A percentile compares a stretch with the other conserved stretches of the same genome.
phyloP scores from a whole-genome alignment of 2,113 vertebrate species.

The Centropristis striata region DNA sequence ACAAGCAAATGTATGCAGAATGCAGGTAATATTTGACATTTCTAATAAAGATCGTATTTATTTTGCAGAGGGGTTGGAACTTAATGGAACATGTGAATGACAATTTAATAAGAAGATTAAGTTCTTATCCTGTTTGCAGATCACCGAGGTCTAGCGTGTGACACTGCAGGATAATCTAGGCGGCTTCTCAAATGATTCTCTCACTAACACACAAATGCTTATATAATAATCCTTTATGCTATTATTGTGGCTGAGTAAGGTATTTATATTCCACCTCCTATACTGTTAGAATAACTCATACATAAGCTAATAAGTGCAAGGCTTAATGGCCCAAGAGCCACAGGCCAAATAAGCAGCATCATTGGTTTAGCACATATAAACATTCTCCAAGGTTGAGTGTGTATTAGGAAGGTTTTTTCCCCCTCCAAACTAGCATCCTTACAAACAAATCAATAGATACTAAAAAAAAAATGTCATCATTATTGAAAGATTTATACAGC shows the following conservation, averaged over 20 bases:
- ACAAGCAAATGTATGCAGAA: background rate
- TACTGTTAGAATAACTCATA: background rate
- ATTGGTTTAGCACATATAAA: background rate
- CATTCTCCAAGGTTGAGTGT: background rate
- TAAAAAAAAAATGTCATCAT: background rate
- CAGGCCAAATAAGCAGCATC: background rate
- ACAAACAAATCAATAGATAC: background rate
- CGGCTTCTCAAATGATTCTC: conserved; percentile 34
- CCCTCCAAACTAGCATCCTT: background rate
- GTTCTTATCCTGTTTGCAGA: conserved; percentile 62
- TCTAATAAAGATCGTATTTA: conserved; percentile 12
- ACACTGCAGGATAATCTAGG: conserved; percentile 51
- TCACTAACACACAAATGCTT: conserved; percentile 12
- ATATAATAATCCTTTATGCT: conserved; percentile 27
- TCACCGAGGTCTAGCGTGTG: conserved; percentile 34
- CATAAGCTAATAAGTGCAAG: background rate
- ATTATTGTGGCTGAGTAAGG: background rate
- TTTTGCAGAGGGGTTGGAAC: conserved; percentile 10
- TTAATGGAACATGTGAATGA: conserved; percentile 41
- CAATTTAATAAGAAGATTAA: conserved; percentile 66
- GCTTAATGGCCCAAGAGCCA: background rate
- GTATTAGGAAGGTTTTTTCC: background rate
- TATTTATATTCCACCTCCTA: conserved; percentile 2
- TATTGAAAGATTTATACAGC: too few species aligned
- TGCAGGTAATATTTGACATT: conserved; percentile 16